Percentiles rank a stretch among this genome's conserved stretches.
These are phyloP conservation scores for Bathybates hornii DNA, from an alignment of 2,113 vertebrate species.

Conservation along the genomic window DNA sequence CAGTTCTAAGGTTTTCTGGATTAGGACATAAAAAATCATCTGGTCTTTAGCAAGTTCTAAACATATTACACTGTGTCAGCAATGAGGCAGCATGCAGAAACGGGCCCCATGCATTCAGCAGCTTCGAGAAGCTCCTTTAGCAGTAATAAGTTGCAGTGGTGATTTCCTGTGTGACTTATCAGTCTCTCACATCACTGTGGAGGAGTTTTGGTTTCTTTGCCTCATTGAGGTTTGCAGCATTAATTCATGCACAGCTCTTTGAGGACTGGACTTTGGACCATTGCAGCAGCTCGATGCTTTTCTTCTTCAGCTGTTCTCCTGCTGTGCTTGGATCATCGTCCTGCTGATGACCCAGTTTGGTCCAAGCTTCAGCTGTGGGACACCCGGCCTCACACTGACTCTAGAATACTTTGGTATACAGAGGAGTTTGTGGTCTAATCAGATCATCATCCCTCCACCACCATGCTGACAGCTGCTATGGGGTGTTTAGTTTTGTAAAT, in stretches of 20 bases:
- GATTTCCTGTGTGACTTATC: background rate
- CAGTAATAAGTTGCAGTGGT: background rate
- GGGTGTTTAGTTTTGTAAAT: background rate
- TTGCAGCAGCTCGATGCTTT: background rate
- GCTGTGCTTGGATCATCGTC: background rate
- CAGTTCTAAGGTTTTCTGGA: background rate
- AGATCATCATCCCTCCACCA: background rate
- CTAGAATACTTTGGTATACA: background rate
- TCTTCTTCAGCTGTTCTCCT: background rate
- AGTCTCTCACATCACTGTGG: background rate
- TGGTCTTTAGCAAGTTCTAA: background rate
- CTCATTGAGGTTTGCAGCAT: background rate
- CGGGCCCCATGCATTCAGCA: rapidly evolving
- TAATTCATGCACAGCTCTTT: background rate
- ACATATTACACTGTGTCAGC: background rate
- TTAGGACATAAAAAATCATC: background rate
- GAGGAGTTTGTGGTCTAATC: background rate
- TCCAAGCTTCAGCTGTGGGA: background rate
- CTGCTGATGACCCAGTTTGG: background rate
- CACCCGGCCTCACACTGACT: background rate
- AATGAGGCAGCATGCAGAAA: rapidly evolving
- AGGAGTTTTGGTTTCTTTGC: background rate
- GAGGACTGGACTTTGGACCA: background rate
- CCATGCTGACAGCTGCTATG: background rate
- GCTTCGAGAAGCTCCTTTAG: background rate